Base-by-base conservation (phyloP, 2,113 vertebrate species). In the Heterotis niloticus region DNA sequence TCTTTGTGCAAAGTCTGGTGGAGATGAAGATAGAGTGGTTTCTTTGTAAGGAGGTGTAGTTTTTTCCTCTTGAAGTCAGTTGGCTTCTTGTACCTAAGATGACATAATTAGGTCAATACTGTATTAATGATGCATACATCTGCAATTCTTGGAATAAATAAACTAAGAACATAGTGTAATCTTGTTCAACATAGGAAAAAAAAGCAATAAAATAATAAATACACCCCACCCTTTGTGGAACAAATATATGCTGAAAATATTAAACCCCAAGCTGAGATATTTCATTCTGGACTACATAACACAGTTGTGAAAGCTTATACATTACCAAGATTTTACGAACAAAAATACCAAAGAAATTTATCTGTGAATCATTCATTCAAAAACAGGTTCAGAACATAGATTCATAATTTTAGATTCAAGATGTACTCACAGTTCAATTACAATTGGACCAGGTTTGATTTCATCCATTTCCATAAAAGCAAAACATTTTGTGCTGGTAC, bases 401-500 rank as follows among this genome's bases (percentile, higher is more conserved):
- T 44, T 44, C 34, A 44, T 44, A 44, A 44, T 44, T 44, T 44
- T 17, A 52, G 69, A 44, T 44, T 16, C 23, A 54, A 57, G 4
- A 34, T 64, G 11, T 64, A 96, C 98, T 98, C 88, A 99, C 97
- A 99, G 92, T 84, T 99, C 97, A 85, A 98, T 97, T 26, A 99
- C 95, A 56, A 96, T 95, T 59, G 96, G 94, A 79, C 98, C 98
- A 0, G 96, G 90, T 85, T 95, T 98, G 88, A 99, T 97, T 87
- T 99, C 97, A 77, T 99, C 96, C 97, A 98, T 95, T 91, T 99
- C 98, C 96, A 98, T 97, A 88, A 99, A 99, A 77, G 95, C 97
- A 87, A 98, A 99, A 90, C 97, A 99, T 86, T 99, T 99, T 83
- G 97, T 98, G 91, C 98, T 99, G 88, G 96, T 99, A 85, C 98